These are phyloP conservation scores for Acomys russatus DNA, from an alignment of 2,797 vertebrate genomes.

Conservation along the genomic window DNA sequence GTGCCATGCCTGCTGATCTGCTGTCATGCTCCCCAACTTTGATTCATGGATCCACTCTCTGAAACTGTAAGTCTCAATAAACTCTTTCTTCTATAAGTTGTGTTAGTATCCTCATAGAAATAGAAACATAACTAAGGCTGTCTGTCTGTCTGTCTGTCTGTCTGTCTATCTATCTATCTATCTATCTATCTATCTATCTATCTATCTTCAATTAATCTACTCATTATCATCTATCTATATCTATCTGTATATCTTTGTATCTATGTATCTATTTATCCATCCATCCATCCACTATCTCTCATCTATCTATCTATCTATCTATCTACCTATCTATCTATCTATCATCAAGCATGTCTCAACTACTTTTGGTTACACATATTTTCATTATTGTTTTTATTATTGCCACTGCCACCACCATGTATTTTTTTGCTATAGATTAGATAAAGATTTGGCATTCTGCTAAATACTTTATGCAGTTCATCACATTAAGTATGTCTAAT, in stretches of 20 bases:
- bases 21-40: background rate
- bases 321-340: background rate
- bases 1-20: background rate
- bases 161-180: background rate
- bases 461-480: conserved; percentile 4
- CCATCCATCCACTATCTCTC: background rate
- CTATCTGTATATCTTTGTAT: background rate
- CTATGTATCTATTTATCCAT: background rate
- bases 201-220: background rate
- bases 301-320: background rate
- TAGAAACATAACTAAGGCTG: background rate
- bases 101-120: background rate
- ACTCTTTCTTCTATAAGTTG: background rate
- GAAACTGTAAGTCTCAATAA: background rate
- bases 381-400: background rate
- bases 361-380: background rate
- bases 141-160: background rate
- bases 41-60: background rate
- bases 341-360: background rate
- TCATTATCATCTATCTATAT: background rate
- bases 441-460: background rate
- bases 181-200: background rate
- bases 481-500: background rate
- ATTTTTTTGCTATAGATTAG: background rate
- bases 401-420: too few species aligned